Percentiles rank a stretch among this genome's conserved stretches.
phyloP scores from a whole-genome alignment of 2,797 vertebrate species.

The Eulemur rubriventer region DNA sequence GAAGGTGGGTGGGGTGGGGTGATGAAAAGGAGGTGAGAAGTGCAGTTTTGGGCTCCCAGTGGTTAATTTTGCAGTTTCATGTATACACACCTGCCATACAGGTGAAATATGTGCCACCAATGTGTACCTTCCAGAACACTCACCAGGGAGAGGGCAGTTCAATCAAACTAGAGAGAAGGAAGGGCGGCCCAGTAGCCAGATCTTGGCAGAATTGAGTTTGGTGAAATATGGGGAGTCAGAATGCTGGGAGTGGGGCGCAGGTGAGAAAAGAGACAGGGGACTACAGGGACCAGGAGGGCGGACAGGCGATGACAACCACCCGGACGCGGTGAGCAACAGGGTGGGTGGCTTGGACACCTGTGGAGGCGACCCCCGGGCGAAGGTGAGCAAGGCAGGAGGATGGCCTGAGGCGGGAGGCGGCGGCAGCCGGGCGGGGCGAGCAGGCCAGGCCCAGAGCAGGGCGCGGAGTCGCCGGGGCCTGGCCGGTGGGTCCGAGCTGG shows the following conservation, averaged over 20 bases:
- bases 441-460: neutral
- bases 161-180: neutral
- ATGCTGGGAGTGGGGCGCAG: slow-evolving; percentile 44
- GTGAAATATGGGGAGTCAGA: slow-evolving; percentile 18
- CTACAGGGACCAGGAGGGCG: neutral
- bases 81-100: neutral
- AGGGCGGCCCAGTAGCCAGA: neutral
- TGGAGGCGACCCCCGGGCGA: slow-evolving; percentile 12
- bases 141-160: neutral
- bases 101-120: slow-evolving; percentile 9
- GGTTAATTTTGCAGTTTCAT: slow-evolving; percentile 49
- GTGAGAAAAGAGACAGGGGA: neutral
- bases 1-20: neutral
- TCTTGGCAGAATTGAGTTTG: neutral
- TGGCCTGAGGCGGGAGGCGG: neutral
- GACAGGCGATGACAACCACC: slow-evolving; percentile 44
- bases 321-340: neutral
- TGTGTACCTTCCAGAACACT: neutral
- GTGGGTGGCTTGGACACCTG: slow-evolving; percentile 58
- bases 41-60: neutral
- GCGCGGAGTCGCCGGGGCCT: neutral
- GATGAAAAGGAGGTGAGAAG: neutral
- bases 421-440: neutral
- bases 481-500: slow-evolving; percentile 1
- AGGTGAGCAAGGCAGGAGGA: neutral